Percentiles rank a stretch among this genome's conserved stretches.
phyloP scores from a whole-genome alignment of 2,888 invertebrate species.

The Hypselothyrea guttata region DNA sequence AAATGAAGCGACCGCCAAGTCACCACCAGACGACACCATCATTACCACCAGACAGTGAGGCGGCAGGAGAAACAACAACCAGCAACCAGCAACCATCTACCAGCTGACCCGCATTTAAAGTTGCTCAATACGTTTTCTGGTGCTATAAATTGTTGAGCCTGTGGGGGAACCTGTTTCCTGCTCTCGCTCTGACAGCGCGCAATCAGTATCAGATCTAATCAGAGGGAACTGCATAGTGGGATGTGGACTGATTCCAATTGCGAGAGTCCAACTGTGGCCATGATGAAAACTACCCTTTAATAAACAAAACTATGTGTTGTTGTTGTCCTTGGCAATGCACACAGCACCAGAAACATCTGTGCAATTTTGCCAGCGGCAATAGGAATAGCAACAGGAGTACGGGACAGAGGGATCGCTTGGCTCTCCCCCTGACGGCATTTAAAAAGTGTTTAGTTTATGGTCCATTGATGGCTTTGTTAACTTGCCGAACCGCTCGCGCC shows the following conservation, averaged over 20 bases:
- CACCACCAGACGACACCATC: slow-evolving; percentile 69
- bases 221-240: slow-evolving; percentile 61
- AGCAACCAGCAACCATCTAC: neutral
- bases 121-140: slow-evolving; percentile 81
- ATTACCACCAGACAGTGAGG: slow-evolving; percentile 55
- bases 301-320: slow-evolving; percentile 52
- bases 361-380: slow-evolving; percentile 54
- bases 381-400: slow-evolving; percentile 25
- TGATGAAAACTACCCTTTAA: slow-evolving; percentile 82
- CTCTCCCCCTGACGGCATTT: slow-evolving; percentile 60
- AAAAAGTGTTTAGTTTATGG: slow-evolving; percentile 82
- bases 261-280: slow-evolving; percentile 67
- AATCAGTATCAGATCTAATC: slow-evolving; percentile 77
- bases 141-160: slow-evolving; percentile 74
- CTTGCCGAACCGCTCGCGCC: slow-evolving; percentile 65
- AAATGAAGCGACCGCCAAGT: slow-evolving; percentile 79
- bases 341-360: slow-evolving; percentile 72
- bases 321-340: slow-evolving; percentile 31
- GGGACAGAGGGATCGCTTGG: slow-evolving; percentile 31
- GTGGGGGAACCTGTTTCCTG: slow-evolving; percentile 60
- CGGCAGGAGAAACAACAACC: neutral
- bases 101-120: slow-evolving; percentile 77
- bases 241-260: slow-evolving; percentile 60
- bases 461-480: slow-evolving; percentile 82
- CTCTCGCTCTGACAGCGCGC: slow-evolving; percentile 36